Evolutionary conservation across 2,113 vertebrate species (phyloP), one percentile per base, ranked within the genome.

Genomic region (Brachionichthys hirsutus): DNA sequence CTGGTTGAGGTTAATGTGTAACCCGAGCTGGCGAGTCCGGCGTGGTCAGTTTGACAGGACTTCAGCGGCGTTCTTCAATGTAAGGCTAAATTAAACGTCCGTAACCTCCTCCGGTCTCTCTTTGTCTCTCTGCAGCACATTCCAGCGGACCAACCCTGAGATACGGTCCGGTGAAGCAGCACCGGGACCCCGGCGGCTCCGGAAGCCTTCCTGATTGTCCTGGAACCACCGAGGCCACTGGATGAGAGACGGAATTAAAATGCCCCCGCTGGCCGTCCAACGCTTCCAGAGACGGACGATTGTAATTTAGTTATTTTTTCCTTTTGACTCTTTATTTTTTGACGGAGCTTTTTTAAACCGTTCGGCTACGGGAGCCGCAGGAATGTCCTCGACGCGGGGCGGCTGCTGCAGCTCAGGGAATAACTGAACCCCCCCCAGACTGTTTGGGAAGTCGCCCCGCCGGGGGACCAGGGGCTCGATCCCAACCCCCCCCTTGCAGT

Each of bases 1-100:
- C 3, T 72, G 67, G 67, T 62, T 60, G 62, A 49, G 41, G 82
- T 87, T 88, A 85, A 87, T 87, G 41, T 61, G 10, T 85, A 81
- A 82, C 7, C 60, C 76, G 69, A 76, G 67, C 76, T 73, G 65
- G 53, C 58, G 46, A 36, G 35, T 22, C 9, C 56, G 0, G 43
- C 52, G 15, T 48, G 18, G 48, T 19, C 42, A 16, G 34, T 44
- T 51, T 70, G 46, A 54, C 45, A 19, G 24, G 3, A 30, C 24
- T 30, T 8, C 24, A 30, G 24, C 24, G n/a, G n/a, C n/a, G n/a
- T n/a, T n/a, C n/a, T n/a, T n/a, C n/a, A n/a, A n/a, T n/a, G n/a
- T n/a, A n/a, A n/a, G n/a, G n/a, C n/a, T n/a, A n/a, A n/a, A n/a
- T n/a, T n/a, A 30, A 30, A 30, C 24, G 5, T 30, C 24, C 8